These are phyloP conservation scores for Oxystoma pomonae DNA, from an alignment of 2,888 invertebrate genomes.

Conservation along the genomic window DNA sequence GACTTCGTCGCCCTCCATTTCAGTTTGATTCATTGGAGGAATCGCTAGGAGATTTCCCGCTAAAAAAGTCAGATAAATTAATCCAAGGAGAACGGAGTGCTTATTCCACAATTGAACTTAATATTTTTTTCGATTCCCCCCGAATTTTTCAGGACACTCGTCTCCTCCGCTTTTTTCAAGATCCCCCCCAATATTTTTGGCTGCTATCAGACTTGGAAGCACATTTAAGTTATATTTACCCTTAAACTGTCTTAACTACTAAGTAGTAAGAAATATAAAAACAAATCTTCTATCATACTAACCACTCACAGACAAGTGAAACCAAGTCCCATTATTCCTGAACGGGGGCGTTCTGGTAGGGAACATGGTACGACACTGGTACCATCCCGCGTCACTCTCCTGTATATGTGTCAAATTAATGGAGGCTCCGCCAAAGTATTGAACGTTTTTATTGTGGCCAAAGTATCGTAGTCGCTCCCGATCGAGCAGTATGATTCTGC, in stretches of 20 bases:
- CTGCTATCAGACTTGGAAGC: no score
- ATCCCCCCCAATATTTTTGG: neutral
- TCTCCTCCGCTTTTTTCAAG: no score
- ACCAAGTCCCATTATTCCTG: slow-evolving; percentile 86
- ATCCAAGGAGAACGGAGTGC: no score
- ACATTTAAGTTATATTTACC: no score
- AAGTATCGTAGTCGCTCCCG: slow-evolving; percentile 22
- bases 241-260: slow-evolving; percentile 1
- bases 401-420: slow-evolving; percentile 83
- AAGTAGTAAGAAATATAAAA: neutral
- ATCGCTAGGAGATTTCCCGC: slow-evolving; percentile 84
- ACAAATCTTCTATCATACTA: no score
- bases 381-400: slow-evolving; percentile 88
- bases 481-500: slow-evolving; percentile 65
- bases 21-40: slow-evolving; percentile 85
- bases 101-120: no score
- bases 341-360: slow-evolving; percentile 83
- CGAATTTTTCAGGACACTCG: no score
- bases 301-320: slow-evolving; percentile 85
- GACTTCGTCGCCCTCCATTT: slow-evolving; percentile 78
- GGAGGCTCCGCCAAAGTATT: slow-evolving; percentile 59
- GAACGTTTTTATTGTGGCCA: neutral
- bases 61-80: no score
- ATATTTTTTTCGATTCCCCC: no score
- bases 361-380: slow-evolving; percentile 84